phyloP scores from a whole-genome alignment of 2,113 vertebrate genomes.

The Gymnogyps californianus region DNA sequence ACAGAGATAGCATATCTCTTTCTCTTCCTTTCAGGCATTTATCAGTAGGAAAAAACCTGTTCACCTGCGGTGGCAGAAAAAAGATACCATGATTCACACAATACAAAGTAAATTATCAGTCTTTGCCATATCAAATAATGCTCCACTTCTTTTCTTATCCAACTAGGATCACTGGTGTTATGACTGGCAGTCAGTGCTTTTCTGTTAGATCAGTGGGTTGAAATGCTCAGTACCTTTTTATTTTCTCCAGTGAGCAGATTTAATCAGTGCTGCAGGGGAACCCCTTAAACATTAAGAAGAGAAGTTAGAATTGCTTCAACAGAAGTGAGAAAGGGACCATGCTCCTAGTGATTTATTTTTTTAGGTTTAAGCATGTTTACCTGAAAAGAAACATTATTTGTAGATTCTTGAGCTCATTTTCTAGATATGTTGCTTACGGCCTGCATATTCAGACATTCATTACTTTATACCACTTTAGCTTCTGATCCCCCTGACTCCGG shows the following conservation, averaged over 20 bases:
- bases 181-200: neutral
- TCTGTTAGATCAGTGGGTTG: neutral
- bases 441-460: neutral
- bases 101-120: neutral
- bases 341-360: neutral
- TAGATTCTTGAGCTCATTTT: neutral
- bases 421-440: neutral
- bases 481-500: neutral
- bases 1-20: neutral
- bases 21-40: neutral
- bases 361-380: neutral
- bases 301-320: neutral
- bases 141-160: neutral
- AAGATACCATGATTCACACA: neutral
- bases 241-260: neutral
- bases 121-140: neutral
- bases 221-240: neutral
- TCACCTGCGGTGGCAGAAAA: neutral
- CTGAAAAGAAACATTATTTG: neutral
- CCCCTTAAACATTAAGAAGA: neutral
- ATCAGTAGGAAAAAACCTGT: neutral
- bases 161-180: neutral
- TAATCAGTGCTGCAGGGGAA: neutral
- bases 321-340: neutral
- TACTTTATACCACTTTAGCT: neutral